Percentiles rank a stretch among this genome's conserved stretches.
These are phyloP conservation scores for Philereme vetulata DNA, from an alignment of 2,888 invertebrate genomes.

Conservation along the genomic window DNA sequence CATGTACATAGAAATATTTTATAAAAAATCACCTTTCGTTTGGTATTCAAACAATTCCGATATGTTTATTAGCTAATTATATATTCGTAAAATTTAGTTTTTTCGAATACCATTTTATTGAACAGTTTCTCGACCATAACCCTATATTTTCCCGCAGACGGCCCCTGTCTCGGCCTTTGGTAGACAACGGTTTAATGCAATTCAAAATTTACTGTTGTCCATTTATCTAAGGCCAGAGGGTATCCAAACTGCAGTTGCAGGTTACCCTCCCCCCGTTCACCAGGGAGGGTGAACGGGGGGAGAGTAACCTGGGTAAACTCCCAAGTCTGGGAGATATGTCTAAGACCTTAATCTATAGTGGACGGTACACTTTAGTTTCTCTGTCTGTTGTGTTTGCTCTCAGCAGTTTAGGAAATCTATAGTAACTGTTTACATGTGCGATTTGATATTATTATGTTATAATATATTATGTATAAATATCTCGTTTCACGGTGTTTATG, in stretches of 20 bases:
- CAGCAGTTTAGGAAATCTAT: conserved; percentile 11
- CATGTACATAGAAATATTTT: no score
- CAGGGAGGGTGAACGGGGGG: no score
- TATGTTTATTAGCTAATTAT: no score
- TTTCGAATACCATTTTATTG: no score
- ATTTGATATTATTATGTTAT: no score
- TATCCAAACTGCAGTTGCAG: conserved; percentile 39
- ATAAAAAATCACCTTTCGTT: no score
- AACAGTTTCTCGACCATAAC: conserved; percentile 15
- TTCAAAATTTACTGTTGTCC: conserved; percentile 43
- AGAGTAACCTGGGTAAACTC: no score
- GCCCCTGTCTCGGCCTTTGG: not conserved
- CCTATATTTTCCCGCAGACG: conserved; percentile 11
- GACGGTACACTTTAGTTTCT: conserved; percentile 19
- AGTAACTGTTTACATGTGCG: not conserved
- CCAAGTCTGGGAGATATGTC: conserved; percentile 28
- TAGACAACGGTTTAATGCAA: conserved; percentile 36
- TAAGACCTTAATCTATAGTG: conserved; percentile 40
- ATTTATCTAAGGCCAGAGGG: conserved; percentile 41
- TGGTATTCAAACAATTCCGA: no score
- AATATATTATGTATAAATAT: no score
- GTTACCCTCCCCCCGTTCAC: conserved; percentile 9
- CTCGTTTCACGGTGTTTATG: no score
- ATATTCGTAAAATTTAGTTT: no score
- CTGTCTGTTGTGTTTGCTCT: conserved; percentile 15